Conservation (phyloP, 2,797 vertebrate species). For the Gila robusta region DNA sequence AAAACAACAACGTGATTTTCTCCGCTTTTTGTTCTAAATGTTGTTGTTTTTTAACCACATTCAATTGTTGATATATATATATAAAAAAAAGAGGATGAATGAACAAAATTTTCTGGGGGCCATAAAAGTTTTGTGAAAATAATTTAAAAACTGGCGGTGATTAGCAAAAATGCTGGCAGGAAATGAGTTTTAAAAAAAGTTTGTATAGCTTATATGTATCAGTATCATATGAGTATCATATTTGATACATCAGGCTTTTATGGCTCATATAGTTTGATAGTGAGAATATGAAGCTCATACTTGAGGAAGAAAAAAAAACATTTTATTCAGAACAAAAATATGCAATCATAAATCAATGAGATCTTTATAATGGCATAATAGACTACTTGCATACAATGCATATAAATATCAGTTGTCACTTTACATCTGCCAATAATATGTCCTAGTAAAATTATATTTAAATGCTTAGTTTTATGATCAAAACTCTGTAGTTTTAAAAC, state of each 20-base stretch:
- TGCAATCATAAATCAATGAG: too few relatives aligned
- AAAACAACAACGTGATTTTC: too few relatives aligned
- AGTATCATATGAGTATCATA: too few relatives aligned
- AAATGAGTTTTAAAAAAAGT: too few relatives aligned
- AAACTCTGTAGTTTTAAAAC: background rate
- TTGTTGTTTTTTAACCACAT: background rate
- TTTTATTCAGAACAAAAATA: background rate
- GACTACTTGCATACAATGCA: background rate
- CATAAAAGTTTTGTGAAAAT: too few relatives aligned
- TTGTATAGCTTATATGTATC: too few relatives aligned
- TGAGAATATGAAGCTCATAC: background rate
- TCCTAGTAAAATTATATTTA: background rate
- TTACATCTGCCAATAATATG: background rate
- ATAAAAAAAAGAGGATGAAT: background rate
- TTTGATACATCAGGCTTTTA: too few relatives aligned
- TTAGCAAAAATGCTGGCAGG: too few relatives aligned
- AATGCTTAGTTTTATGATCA: background rate
- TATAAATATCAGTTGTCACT: background rate
- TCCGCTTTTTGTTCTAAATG: too few relatives aligned
- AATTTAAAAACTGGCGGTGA: too few relatives aligned
- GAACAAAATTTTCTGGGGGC: too few relatives aligned
- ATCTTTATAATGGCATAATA: background rate
- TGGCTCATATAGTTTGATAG: background rate
- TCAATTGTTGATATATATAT: background rate
- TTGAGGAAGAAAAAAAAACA: background rate